Evolutionary conservation across 1,140 invertebrate species (phyloP).

Genomic region (Thalassaphorura encarpata): DNA sequence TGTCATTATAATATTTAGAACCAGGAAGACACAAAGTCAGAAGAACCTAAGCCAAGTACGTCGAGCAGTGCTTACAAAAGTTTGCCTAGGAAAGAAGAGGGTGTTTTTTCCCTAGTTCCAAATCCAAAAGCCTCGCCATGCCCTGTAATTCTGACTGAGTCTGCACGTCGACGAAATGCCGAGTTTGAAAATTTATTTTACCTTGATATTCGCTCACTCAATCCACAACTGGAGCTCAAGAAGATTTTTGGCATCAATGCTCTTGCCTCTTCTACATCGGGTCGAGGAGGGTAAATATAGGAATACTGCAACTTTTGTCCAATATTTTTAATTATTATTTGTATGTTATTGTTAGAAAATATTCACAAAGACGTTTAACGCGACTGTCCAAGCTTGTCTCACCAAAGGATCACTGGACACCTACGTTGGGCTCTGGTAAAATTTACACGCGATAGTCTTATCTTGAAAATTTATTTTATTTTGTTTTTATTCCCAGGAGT

Average conservation of each 20-base stretch:
- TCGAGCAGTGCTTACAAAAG: no score
- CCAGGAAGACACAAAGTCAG: no score
- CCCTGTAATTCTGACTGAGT: no score
- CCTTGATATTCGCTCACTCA: conserved; percentile 63
- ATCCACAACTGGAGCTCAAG: conserved; percentile 71
- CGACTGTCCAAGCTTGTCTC: conserved; percentile 10
- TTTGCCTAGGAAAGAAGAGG: conserved; percentile 31
- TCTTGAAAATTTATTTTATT: conserved; percentile 11
- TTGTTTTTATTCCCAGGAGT: conserved; percentile 42
- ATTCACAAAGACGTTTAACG: conserved; percentile 11
- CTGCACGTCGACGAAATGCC: no score
- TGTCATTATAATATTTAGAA: no score
- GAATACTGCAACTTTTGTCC: conserved; percentile 44
- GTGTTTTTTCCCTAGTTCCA: no score
- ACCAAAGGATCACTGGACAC: conserved; percentile 17
- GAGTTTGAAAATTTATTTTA: conserved; percentile 45
- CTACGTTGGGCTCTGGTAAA: conserved; percentile 1
- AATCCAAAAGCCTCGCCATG: no score
- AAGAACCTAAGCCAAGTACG: no score
- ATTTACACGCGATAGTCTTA: conserved; percentile 13
- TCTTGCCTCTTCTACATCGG: no score
- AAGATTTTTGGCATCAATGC: conserved; percentile 74
- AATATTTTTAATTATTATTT: conserved; percentile 7
- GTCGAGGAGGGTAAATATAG: no score
- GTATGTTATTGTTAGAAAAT: conserved; percentile 4